Evolutionary conservation across 2,113 vertebrate species (phyloP).

Genomic region (Tachuris rubrigastra): DNA sequence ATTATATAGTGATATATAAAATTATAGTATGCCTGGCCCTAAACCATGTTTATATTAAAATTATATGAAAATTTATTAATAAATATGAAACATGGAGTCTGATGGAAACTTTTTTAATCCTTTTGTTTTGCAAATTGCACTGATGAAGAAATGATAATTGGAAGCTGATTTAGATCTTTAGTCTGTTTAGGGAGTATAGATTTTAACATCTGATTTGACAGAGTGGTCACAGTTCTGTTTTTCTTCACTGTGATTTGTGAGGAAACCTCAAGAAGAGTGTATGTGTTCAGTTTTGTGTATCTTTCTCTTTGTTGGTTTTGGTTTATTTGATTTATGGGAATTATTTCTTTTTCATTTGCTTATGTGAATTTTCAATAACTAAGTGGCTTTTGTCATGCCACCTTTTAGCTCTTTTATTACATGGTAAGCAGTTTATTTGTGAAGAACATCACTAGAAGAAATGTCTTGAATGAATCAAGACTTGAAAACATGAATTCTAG

Average conservation of each 20-base stretch:
- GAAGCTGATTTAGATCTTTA: not conserved
- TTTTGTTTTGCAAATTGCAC: not conserved
- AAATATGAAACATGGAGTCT: not conserved
- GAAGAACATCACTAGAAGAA: not conserved
- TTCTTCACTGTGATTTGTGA: not conserved
- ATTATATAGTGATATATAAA: not conserved
- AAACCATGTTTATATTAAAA: not conserved
- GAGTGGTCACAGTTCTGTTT: not conserved
- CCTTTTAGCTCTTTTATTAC: not conserved
- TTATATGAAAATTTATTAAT: not conserved
- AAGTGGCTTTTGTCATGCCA: not conserved
- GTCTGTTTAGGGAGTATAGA: not conserved
- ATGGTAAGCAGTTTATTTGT: not conserved
- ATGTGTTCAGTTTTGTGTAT: not conserved
- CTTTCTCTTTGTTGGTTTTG: not conserved
- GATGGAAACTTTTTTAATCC: not conserved
- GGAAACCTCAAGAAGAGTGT: not conserved
- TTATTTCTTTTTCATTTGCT: not conserved
- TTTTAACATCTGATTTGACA: conserved; percentile 10
- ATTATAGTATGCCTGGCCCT: not conserved
- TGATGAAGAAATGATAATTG: not conserved
- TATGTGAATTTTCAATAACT: conserved; percentile 23
- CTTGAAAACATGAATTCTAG: conserved; percentile 1
- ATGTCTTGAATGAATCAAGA: not conserved
- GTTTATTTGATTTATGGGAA: not conserved